Percentiles rank a stretch among this genome's conserved stretches.
Evolutionary conservation across 2,113 vertebrate species (phyloP).

Genomic region (Odontesthes bonariensis): DNA sequence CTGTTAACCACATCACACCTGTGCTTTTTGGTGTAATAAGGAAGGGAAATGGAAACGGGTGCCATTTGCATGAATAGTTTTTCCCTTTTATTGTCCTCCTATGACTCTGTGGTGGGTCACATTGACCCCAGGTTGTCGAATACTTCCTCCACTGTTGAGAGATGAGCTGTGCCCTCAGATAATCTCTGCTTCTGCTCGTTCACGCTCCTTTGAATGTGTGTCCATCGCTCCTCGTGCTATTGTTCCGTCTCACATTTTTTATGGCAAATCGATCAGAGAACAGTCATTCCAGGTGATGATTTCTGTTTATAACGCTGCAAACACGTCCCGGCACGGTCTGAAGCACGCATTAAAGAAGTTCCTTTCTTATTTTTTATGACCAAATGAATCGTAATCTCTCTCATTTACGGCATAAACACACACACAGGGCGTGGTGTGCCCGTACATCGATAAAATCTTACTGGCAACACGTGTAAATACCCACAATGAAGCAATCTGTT

Average conservation of each 20-base stretch:
- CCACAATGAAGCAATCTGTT: neutral
- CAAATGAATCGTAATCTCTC: neutral
- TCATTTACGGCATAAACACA: slow-evolving; percentile 4
- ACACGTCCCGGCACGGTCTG: no score
- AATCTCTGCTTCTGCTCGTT: neutral
- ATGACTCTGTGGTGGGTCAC: neutral
- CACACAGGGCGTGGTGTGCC: neutral
- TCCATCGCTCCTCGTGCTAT: neutral
- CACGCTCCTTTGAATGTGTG: neutral
- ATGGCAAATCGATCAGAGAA: slow-evolving; percentile 18
- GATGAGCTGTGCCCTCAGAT: neutral
- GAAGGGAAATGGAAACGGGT: no score
- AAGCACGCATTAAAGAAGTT: no score
- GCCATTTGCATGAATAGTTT: no score
- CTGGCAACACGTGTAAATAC: neutral
- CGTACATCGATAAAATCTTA: neutral
- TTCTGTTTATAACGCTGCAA: no score
- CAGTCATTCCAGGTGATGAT: slow-evolving; percentile 33
- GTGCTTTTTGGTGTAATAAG: no score
- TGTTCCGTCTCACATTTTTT: slow-evolving; percentile 7
- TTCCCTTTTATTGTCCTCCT: neutral
- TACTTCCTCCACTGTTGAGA: neutral
- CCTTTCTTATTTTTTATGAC: neutral
- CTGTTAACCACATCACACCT: no score
- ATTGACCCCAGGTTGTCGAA: neutral